These are phyloP conservation scores for Tupaia chinensis DNA, from an alignment of 2,113 vertebrate genomes.

Conservation along the genomic window DNA sequence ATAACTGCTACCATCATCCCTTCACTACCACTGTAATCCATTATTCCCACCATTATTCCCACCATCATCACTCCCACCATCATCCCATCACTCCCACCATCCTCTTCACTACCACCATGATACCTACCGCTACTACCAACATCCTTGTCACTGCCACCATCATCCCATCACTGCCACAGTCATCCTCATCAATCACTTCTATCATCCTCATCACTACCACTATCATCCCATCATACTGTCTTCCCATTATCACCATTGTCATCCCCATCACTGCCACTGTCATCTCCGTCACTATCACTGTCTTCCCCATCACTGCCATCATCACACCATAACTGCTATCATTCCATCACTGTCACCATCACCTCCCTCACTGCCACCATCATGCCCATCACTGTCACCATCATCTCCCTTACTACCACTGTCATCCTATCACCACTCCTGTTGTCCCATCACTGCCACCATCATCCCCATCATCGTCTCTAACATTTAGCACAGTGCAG, in stretches of 20 bases:
- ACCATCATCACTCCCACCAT: background rate
- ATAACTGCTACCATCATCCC: no score
- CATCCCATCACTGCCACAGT: rapidly evolving
- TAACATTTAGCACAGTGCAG: background rate
- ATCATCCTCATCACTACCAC: background rate
- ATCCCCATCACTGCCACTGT: background rate
- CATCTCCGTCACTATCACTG: no score
- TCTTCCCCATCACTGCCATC: background rate
- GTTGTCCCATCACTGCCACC: no score
- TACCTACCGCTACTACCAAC: rapidly evolving
- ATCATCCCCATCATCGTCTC: background rate
- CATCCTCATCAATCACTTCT: rapidly evolving
- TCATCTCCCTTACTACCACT: background rate
- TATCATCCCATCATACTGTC: no score
- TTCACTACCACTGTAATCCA: background rate
- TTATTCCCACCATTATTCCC: rapidly evolving
- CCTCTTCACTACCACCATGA: rapidly evolving
- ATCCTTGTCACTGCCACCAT: rapidly evolving
- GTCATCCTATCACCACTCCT: background rate
- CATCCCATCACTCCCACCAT: rapidly evolving
- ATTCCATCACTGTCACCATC: no score
- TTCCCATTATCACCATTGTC: rapidly evolving
- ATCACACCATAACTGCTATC: no score
- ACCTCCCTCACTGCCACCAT: background rate
- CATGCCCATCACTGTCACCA: background rate